These are phyloP conservation scores for Drosophila austrosaltans DNA, from an alignment of 2,888 invertebrate species.

Conservation along the genomic window DNA sequence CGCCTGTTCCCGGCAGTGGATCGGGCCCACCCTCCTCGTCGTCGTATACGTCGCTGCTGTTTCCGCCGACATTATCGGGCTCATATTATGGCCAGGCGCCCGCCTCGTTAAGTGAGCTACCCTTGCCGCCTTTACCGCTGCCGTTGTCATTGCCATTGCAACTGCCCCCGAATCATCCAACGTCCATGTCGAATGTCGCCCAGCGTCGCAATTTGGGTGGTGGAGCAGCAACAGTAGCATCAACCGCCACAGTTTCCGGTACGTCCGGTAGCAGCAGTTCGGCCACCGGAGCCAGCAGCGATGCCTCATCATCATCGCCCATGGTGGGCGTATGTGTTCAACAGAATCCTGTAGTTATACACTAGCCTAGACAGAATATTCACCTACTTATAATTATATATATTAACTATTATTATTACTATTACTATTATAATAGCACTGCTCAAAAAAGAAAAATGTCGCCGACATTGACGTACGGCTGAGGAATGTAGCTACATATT, in stretches of 20 bases:
- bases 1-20: constrained; percentile 7
- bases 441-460: not conserved
- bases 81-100: constrained; percentile 38
- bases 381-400: constrained; percentile 23
- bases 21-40: constrained; percentile 62
- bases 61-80: constrained; percentile 60
- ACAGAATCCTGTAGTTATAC: constrained; percentile 96
- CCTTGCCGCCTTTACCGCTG: constrained; percentile 60
- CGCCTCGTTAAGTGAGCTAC: constrained; percentile 44
- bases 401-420: constrained; percentile 23
- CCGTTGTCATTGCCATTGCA: constrained; percentile 49
- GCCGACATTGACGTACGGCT: not conserved
- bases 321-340: constrained; percentile 96
- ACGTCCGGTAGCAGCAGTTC: constrained; percentile 55
- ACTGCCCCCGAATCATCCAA: constrained; percentile 22
- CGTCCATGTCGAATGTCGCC: constrained; percentile 18
- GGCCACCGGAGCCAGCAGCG: constrained; percentile 64
- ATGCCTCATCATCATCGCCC: constrained; percentile 87
- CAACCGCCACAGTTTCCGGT: constrained; percentile 15
- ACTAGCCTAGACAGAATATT: constrained; percentile 81
- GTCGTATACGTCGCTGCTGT: constrained; percentile 63
- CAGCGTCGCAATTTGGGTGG: constrained; percentile 30
- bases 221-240: constrained; percentile 19
- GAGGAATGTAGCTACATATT: not conserved
- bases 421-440: constrained; percentile 13